Percentiles rank a stretch among this genome's conserved stretches.
These are phyloP conservation scores for Cerceris ruficornis DNA, from an alignment of 2,888 invertebrate genomes.

Conservation along the genomic window DNA sequence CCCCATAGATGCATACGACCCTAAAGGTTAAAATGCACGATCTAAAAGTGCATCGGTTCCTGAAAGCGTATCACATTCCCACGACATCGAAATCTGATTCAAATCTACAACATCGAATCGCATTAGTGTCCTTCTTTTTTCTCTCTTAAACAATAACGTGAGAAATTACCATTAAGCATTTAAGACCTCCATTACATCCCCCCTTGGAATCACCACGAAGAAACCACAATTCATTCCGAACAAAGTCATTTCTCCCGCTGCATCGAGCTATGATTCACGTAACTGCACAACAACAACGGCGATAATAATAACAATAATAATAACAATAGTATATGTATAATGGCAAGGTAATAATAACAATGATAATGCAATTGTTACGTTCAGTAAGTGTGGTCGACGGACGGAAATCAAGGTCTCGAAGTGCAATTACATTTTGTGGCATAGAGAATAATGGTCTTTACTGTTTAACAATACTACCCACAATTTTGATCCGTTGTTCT, in stretches of 20 bases:
- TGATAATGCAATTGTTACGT: slow-evolving; percentile 34
- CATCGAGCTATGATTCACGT: slow-evolving; percentile 38
- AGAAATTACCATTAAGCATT: slow-evolving; percentile 30
- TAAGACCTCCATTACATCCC: slow-evolving; percentile 25
- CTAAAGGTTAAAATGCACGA: too few species aligned
- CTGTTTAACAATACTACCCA: slow-evolving; percentile 25
- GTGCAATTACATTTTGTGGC: slow-evolving; percentile 15
- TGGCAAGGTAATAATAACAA: not conserved
- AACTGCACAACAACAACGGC: slow-evolving; percentile 24
- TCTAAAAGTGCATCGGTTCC: too few species aligned
- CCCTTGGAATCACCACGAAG: slow-evolving; percentile 9
- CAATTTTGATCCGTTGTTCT: slow-evolving; percentile 4
- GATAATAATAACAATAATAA: too few species aligned
- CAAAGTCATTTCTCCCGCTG: slow-evolving; percentile 34
- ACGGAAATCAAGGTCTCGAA: slow-evolving; percentile 36
- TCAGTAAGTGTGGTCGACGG: slow-evolving; percentile 37
- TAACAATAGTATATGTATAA: too few species aligned
- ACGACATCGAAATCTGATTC: not conserved
- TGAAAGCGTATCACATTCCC: too few species aligned
- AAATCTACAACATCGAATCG: not conserved
- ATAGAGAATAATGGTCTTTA: slow-evolving; percentile 17
- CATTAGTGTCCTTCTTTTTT: not conserved
- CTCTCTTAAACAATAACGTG: not conserved
- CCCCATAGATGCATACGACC: too few species aligned
- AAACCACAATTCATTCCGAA: slow-evolving; percentile 33